These are phyloP conservation scores for Nowickia ferox DNA, from an alignment of 2,888 invertebrate genomes.

Conservation along the genomic window DNA sequence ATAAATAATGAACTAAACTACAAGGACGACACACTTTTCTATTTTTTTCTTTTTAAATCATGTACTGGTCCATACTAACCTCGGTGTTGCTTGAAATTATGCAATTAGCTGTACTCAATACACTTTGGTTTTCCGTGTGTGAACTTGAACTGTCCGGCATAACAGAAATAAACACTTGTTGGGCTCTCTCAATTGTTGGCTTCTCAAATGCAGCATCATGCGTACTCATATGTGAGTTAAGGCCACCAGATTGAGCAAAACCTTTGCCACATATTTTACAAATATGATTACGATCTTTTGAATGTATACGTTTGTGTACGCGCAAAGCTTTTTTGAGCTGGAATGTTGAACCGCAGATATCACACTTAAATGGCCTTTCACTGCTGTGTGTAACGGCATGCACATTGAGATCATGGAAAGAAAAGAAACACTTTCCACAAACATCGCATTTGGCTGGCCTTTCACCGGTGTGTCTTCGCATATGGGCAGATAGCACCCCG, in stretches of 20 bases:
- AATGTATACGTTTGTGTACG: constrained; percentile 80
- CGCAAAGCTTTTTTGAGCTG: constrained; percentile 81
- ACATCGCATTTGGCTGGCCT: constrained; percentile 79
- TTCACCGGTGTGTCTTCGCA: constrained; percentile 79
- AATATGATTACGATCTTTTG: constrained; percentile 78
- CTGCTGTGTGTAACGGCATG: constrained; percentile 80
- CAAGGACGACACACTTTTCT: not conserved
- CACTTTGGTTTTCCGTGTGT: constrained; percentile 23
- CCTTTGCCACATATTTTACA: constrained; percentile 80
- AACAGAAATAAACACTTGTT: not conserved
- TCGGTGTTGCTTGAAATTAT: constrained; percentile 22
- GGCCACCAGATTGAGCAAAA: constrained; percentile 80
- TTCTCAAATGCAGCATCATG: constrained; percentile 73
- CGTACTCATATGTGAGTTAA: constrained; percentile 80
- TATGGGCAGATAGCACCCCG: constrained; percentile 79
- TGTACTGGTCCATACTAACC: constrained; percentile 46
- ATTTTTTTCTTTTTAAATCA: constrained; percentile 4
- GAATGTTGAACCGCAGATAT: constrained; percentile 78
- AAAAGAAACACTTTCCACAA: constrained; percentile 79
- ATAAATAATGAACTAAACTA: not conserved
- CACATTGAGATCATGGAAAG: constrained; percentile 80
- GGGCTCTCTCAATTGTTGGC: constrained; percentile 29
- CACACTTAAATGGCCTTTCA: constrained; percentile 77
- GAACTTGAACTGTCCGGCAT: constrained; percentile 27
- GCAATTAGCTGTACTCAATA: not conserved